Evolutionary conservation across 1,140 invertebrate species (phyloP).

Genomic region (Drosophila novamexicana): DNA sequence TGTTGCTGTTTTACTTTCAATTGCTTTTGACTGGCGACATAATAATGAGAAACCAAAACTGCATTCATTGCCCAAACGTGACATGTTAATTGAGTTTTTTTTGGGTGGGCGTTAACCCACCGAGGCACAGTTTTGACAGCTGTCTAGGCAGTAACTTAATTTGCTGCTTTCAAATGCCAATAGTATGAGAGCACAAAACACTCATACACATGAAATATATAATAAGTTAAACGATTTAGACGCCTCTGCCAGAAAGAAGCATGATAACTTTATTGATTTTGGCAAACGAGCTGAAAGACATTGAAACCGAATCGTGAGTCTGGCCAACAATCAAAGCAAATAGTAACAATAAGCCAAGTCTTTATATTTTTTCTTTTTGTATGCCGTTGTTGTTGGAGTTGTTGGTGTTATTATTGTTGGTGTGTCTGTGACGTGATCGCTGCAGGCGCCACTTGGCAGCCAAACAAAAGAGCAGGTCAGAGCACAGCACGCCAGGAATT

Average conservation of each 20-base stretch:
- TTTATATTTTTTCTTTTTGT: slow-evolving; percentile 23
- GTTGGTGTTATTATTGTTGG: slow-evolving; percentile 25
- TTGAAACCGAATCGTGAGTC: slow-evolving; percentile 76
- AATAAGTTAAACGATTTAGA: slow-evolving; percentile 53
- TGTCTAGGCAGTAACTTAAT: slow-evolving; percentile 55
- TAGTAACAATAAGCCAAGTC: slow-evolving; percentile 61
- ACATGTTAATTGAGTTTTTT: slow-evolving; percentile 77
- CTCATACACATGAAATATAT: slow-evolving; percentile 49
- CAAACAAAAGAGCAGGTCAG: slow-evolving; percentile 71
- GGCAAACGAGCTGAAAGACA: slow-evolving; percentile 68
- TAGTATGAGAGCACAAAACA: background rate
- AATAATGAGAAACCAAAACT: slow-evolving; percentile 75
- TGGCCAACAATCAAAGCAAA: slow-evolving; percentile 66
- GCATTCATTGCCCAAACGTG: slow-evolving; percentile 75
- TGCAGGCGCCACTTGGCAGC: slow-evolving; percentile 79
- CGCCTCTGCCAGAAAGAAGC: slow-evolving; percentile 62
- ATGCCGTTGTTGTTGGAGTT: slow-evolving; percentile 29
- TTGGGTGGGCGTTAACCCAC: slow-evolving; percentile 71
- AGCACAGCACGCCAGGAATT: slow-evolving; percentile 66
- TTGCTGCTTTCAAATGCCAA: slow-evolving; percentile 59
- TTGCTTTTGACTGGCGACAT: slow-evolving; percentile 77
- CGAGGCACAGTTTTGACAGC: slow-evolving; percentile 66
- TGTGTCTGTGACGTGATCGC: slow-evolving; percentile 79
- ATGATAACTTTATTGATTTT: slow-evolving; percentile 82
- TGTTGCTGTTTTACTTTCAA: slow-evolving; percentile 65